These are phyloP conservation scores for Melanchra persicariae DNA, from an alignment of 2,888 invertebrate species.

Conservation along the genomic window DNA sequence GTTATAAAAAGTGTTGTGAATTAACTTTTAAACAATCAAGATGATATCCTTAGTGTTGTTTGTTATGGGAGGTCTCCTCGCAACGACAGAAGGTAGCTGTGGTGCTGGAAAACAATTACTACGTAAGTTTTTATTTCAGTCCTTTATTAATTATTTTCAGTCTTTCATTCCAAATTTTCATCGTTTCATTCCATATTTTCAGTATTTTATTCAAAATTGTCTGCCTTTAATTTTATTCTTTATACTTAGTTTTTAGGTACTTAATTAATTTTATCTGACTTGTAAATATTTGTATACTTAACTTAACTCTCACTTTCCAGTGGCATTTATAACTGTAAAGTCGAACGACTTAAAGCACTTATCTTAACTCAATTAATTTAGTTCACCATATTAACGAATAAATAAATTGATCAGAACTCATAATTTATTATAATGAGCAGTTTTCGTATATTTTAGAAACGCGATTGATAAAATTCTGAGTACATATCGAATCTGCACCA, in stretches of 20 bases:
- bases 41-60: constrained; percentile 90
- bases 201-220: background rate
- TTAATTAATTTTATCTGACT: background rate
- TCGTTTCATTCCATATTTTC: background rate
- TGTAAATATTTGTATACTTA: background rate
- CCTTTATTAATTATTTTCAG: background rate
- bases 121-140: constrained; percentile 80
- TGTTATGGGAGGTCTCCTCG: constrained; percentile 86
- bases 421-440: constrained; percentile 25
- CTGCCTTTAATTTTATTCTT: background rate
- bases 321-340: constrained; percentile 7
- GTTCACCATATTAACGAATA: constrained; percentile 12
- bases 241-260: too few species aligned
- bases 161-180: background rate
- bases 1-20: constrained; percentile 86
- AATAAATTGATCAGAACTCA: constrained; percentile 10
- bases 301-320: background rate
- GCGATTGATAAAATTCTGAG: constrained; percentile 16
- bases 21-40: constrained; percentile 76
- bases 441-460: constrained; percentile 15
- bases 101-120: constrained; percentile 86
- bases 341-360: background rate
- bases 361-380: constrained; percentile 9
- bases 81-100: constrained; percentile 86
- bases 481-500: constrained; percentile 26